Evolutionary conservation across 2,888 invertebrate species (phyloP).

Genomic region (Sesia bembeciformis): DNA sequence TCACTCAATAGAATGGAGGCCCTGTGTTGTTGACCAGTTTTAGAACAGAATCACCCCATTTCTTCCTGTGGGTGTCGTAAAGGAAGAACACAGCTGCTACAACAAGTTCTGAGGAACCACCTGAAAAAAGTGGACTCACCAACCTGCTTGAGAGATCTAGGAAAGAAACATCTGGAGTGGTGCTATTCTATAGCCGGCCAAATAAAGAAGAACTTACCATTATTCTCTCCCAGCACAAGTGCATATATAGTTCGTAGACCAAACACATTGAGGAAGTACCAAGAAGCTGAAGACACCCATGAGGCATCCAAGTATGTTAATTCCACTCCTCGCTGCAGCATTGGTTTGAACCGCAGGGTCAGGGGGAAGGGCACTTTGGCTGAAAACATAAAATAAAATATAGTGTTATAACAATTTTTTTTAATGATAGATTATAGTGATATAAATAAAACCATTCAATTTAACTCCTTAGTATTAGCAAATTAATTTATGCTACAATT

Average conservation of each 20-base stretch:
- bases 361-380: slow-evolving; percentile 99
- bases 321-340: slow-evolving; percentile 99
- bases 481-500: too few relatives aligned
- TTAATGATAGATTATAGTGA: too few relatives aligned
- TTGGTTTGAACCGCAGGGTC: slow-evolving; percentile 98
- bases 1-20: too few relatives aligned
- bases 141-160: background rate
- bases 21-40: too few relatives aligned
- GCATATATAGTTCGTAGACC: slow-evolving; percentile 98
- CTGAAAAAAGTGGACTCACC: too few relatives aligned
- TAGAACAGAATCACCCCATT: too few relatives aligned
- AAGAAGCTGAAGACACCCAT: slow-evolving; percentile 99
- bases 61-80: too few relatives aligned
- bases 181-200: background rate
- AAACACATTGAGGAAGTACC: slow-evolving; percentile 99
- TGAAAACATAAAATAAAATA: slow-evolving; percentile 32
- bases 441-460: too few relatives aligned
- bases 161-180: background rate
- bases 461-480: too few relatives aligned
- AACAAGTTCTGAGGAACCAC: too few relatives aligned
- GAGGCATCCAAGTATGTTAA: slow-evolving; percentile 96
- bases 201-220: slow-evolving; percentile 68
- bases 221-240: slow-evolving; percentile 97
- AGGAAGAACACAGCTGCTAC: too few relatives aligned
- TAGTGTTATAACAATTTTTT: background rate